A percentile compares a stretch with the other conserved stretches of the same genome.
Conservation (phyloP, 1,140 invertebrate species). For the Caenorhabditis brenneri region DNA sequence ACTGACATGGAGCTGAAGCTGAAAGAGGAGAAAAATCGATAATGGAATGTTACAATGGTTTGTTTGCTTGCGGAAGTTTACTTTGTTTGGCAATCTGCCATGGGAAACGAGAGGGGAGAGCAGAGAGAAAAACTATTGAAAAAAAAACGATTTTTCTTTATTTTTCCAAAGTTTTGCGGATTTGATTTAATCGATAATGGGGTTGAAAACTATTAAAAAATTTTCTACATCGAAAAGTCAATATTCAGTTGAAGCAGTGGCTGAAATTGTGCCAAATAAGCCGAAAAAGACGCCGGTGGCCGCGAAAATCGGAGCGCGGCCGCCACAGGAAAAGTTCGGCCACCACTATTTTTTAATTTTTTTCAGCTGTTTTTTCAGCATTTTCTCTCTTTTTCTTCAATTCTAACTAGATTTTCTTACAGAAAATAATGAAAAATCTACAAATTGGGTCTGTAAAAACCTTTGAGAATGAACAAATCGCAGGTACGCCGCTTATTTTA, state of each 20-base stretch:
- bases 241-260: too few species aligned
- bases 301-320: too few species aligned
- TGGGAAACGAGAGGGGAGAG: neutral
- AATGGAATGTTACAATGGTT: too few species aligned
- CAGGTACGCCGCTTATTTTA: neutral
- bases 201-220: too few species aligned
- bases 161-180: too few species aligned
- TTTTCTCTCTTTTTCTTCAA: neutral
- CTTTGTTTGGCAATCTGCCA: neutral
- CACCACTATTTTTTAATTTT: neutral
- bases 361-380: neutral
- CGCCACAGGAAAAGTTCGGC: neutral
- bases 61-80: neutral
- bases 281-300: too few species aligned
- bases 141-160: too few species aligned
- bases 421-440: constrained; percentile 17
- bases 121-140: too few species aligned
- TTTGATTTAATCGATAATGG: too few species aligned
- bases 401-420: neutral
- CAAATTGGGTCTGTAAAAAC: constrained; percentile 28
- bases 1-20: neutral
- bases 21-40: neutral
- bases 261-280: too few species aligned
- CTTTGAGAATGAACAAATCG: neutral
- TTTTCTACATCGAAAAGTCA: too few species aligned